Conservation (phyloP, 2,888 invertebrate genomes). For the Tridacna crocea region DNA sequence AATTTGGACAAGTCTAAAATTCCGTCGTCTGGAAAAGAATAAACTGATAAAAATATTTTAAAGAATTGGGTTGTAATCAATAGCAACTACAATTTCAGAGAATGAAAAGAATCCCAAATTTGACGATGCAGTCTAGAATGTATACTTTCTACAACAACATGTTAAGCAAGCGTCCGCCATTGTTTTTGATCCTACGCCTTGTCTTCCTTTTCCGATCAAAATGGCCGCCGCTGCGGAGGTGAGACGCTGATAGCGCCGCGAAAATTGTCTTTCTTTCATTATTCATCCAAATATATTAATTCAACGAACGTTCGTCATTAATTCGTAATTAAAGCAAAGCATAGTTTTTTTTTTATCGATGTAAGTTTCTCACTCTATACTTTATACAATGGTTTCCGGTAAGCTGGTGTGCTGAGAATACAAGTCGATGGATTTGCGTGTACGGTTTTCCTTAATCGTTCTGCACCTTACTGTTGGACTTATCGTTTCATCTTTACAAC, state of each 20-base stretch:
- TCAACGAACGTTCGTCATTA: neutral
- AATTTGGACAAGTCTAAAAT: no score
- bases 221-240: constrained; percentile 1
- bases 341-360: neutral
- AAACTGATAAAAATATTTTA: no score
- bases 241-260: neutral
- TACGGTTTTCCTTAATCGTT: neutral
- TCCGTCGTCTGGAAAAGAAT: no score
- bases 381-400: neutral
- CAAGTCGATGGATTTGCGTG: neutral
- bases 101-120: no score
- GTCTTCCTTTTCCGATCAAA: neutral
- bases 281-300: neutral
- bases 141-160: no score
- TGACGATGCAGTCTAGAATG: no score
- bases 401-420: neutral
- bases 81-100: no score
- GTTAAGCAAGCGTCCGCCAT: no score
- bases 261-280: neutral
- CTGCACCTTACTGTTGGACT: neutral
- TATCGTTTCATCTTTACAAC: neutral
- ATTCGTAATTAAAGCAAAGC: neutral
- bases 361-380: neutral
- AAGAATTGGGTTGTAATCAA: no score
- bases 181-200: no score